Evolutionary conservation across 1,140 invertebrate species (phyloP).

Genomic region (Paralvinella palmiformis): DNA sequence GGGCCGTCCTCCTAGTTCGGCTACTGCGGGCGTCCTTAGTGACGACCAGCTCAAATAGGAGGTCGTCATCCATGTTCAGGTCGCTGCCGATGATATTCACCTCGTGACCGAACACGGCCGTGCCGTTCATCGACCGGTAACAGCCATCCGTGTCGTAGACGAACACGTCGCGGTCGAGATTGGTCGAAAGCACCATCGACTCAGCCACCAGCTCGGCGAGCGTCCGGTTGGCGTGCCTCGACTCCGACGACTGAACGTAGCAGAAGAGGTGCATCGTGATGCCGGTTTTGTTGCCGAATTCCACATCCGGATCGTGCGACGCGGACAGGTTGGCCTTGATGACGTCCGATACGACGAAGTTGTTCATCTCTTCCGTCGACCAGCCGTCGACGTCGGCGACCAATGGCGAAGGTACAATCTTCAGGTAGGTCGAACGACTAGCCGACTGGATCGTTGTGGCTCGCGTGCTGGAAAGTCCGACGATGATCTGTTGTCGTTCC

Average conservation of each 20-base stretch:
- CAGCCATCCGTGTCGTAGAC: slow-evolving; percentile 32
- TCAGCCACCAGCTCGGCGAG: slow-evolving; percentile 7
- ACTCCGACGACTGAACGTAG: neutral
- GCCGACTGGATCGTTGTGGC: slow-evolving; percentile 5
- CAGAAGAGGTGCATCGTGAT: slow-evolving; percentile 24
- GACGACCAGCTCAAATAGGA: slow-evolving; percentile 31
- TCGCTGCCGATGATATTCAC: slow-evolving; percentile 1
- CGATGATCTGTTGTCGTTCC: too few relatives aligned
- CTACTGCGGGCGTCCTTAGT: slow-evolving; percentile 27
- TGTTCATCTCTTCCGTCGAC: slow-evolving; percentile 26
- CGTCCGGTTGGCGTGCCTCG: neutral
- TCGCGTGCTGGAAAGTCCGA: too few relatives aligned
- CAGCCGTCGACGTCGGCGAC: slow-evolving; percentile 32
- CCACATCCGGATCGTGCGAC: slow-evolving; percentile 42
- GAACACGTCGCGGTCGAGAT: slow-evolving; percentile 22
- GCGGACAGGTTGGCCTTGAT: slow-evolving; percentile 33
- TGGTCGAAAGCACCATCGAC: slow-evolving; percentile 20
- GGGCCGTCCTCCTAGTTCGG: neutral
- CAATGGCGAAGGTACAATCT: slow-evolving; percentile 32
- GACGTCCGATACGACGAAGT: slow-evolving; percentile 33
- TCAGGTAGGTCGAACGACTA: slow-evolving; percentile 5
- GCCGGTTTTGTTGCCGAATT: slow-evolving; percentile 28
- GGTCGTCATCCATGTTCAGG: slow-evolving; percentile 8
- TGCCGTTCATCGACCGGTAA: slow-evolving; percentile 20
- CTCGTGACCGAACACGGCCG: neutral